Base-by-base conservation (phyloP, 2,113 vertebrate genomes). In the Equus przewalskii region DNA sequence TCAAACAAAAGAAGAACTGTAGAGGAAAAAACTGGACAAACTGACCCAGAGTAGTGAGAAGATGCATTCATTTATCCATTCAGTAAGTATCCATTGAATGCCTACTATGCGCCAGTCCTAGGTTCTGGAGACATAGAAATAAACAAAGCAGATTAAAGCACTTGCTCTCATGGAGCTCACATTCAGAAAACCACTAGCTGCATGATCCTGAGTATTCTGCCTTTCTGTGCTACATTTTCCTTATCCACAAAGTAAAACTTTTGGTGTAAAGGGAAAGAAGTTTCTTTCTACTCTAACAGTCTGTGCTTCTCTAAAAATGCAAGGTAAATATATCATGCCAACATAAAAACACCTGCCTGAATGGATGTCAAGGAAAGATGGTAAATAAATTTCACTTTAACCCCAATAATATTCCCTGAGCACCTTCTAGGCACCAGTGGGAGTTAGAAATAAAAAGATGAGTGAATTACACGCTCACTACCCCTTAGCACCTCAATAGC, bases 371-470 rank as follows among this genome's bases (percentile, higher is more conserved):
- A 64, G 15, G 26, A 78, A 94, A 90, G 14, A 79, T 30, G 3
- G 6, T 60, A 79, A 14, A 54, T 67, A 70, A 92, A 87, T 54
- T 73, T 83, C 80, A 58, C 19, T n/a, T 70, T 83, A 51, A 91
- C 4, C 26, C 26, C 33, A 54, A 18, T n/a, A 92, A 81, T 65
- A 94, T 28, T 90, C 54, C 78, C 10, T 28, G 46, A 94, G 41
- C n/a, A 92, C 33, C 30, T 73, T 36, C 4, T 30, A 72, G 44
- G 26, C 18, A 16, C 26, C 22, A 36, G 11, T 24, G 88, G n/a
- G 33, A 94, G 22, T 76, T 28, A 89, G 22, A 97, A 87, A 86
- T 26, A 67, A 7, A 72, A 90, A 85, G 10, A 82, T 82, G 15
- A 73, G 51, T 82, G 10, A 88, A 65, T 60, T 49, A 36, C 24